Percentiles rank a stretch among this genome's conserved stretches.
Evolutionary conservation across 2,797 vertebrate species (phyloP).

Genomic region (Lepilemur septentrionalis): DNA sequence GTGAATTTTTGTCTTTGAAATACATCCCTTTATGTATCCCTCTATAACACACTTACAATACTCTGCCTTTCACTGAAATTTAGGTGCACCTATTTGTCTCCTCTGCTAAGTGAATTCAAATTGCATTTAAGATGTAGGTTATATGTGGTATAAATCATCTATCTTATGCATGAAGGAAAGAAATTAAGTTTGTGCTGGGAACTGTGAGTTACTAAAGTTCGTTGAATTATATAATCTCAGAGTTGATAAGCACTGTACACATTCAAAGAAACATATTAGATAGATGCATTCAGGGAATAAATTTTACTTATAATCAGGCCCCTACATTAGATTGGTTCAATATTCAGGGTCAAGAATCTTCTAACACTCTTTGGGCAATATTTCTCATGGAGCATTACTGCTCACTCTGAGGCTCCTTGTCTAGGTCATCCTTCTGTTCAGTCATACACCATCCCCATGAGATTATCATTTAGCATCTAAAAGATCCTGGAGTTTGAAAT

Average conservation of each 20-base stretch:
- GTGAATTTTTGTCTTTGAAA: conserved; percentile 8
- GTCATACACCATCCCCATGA: background rate
- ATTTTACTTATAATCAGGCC: background rate
- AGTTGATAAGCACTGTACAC: background rate
- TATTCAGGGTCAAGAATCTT: background rate
- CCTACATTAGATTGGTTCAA: background rate
- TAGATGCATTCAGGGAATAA: background rate
- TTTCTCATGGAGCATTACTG: background rate
- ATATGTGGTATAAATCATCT: background rate
- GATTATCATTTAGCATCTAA: background rate
- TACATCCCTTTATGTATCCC: background rate
- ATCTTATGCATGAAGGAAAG: background rate
- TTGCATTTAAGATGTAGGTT: background rate
- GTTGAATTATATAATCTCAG: background rate
- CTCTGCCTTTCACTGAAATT: background rate
- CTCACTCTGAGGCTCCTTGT: background rate
- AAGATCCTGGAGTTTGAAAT: background rate
- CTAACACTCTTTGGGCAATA: background rate
- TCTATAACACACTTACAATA: background rate
- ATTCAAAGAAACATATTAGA: background rate
- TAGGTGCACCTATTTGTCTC: background rate
- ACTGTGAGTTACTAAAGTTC: background rate
- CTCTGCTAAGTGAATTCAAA: background rate
- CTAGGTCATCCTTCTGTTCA: background rate
- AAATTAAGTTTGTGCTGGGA: background rate